A percentile compares a stretch with the other conserved stretches of the same genome.
Conservation (phyloP, 2,888 invertebrate species). For the Rambutsinella grinnellia region DNA sequence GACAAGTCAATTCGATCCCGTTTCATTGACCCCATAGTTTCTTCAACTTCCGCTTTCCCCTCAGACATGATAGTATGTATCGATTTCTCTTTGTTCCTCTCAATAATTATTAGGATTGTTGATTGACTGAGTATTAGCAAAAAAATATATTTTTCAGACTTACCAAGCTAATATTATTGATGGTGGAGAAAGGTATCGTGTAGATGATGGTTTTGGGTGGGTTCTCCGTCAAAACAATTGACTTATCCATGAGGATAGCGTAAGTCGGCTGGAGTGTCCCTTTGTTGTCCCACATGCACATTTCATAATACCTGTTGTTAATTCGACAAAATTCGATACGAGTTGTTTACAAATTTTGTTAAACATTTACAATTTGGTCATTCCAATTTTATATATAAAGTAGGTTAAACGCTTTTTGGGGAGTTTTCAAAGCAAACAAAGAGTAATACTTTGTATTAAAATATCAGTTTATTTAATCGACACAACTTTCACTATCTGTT, state of each 20-base stretch:
- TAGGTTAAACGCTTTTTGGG: too few relatives aligned
- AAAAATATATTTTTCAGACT: slow-evolving; percentile 21
- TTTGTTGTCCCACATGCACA: slow-evolving; percentile 63
- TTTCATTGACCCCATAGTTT: slow-evolving; percentile 34
- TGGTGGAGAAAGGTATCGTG: slow-evolving; percentile 51
- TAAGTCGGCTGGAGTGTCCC: slow-evolving; percentile 57
- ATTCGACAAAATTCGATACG: too few relatives aligned
- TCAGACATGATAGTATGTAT: background rate
- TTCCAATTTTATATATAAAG: too few relatives aligned
- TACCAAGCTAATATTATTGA: slow-evolving; percentile 63
- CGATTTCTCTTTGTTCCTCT: background rate
- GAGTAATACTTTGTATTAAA: too few relatives aligned
- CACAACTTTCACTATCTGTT: too few relatives aligned
- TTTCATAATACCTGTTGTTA: slow-evolving; percentile 66
- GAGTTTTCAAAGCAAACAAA: too few relatives aligned
- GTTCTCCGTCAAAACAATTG: slow-evolving; percentile 62
- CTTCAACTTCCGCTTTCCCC: background rate
- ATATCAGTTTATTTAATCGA: too few relatives aligned
- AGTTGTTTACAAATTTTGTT: too few relatives aligned
- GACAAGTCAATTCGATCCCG: slow-evolving; percentile 8
- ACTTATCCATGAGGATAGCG: slow-evolving; percentile 58
- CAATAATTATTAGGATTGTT: background rate
- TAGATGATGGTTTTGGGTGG: slow-evolving; percentile 61
- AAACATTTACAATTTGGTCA: too few relatives aligned
- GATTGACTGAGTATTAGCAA: background rate